Evolutionary conservation across 2,888 invertebrate genomes (phyloP), one percentile per base, ranked within the genome.

Genomic region (Euspilapteryx auroguttella): DNA sequence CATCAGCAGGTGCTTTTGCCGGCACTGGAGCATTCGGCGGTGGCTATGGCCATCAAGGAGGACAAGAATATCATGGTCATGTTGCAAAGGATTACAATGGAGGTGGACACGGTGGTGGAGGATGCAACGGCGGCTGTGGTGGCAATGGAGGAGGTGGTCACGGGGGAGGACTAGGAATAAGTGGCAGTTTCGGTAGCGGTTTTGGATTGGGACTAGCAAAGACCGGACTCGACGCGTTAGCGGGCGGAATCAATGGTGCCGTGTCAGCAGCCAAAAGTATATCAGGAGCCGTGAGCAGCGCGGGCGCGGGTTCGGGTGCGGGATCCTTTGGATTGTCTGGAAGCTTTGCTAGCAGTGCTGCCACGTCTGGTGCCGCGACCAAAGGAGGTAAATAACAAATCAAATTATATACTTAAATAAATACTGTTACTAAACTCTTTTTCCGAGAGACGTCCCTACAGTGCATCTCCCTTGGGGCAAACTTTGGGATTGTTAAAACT

Each of bases 271-370:
- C 61, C 2, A 61, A 55, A 31, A 56, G 59, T 32, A 36, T 47
- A n/a, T 50, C 63, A 2, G 48, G 44, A 23, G 45, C 52, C 40
- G 36, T 37, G 7, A 40, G 42, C 30, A 35, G 41, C 3, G 44
- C 32, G 5, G 29, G 30, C 3, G 14, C 15, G n/a, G 17, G 12
- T 12, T 26, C 49, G 9, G 37, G 38, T 3, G 39, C 33, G 14
- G 37, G 41, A 12, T 32, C 39, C 2, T 41, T 38, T 25, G 46
- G 40, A 11, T 25, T 33, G 3, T 54, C 49, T 21, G 49, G 55
- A 27, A 53, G 55, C 37, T 64, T 50, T 29, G 54, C 66, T n/a
- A 50, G 58, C 37, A 64, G 64, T 33, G 56, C 61, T 14, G 58
- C 66, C 12, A 47, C 57, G 12, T 41, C 64, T 21, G 65, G 66